A percentile compares a stretch with the other conserved stretches of the same genome.
These are phyloP conservation scores for Mesorhabditis sp. DNA, from an alignment of 2,888 invertebrate species.

Conservation along the genomic window DNA sequence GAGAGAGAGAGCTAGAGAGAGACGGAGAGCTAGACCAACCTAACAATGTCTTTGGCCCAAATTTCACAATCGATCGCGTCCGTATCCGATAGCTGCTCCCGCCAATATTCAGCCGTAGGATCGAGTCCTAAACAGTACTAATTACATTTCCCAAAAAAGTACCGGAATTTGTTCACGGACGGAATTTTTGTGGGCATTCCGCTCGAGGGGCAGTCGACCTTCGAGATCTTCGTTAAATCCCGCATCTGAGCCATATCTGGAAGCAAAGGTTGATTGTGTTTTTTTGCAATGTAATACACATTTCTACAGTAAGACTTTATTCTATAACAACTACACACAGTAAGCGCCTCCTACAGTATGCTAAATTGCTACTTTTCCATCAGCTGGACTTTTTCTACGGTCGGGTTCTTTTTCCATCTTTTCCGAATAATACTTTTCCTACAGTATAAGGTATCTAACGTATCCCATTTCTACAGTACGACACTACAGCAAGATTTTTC, in stretches of 20 bases:
- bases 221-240: conserved; percentile 41
- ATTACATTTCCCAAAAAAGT: not conserved
- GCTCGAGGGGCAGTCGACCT: conserved; percentile 38
- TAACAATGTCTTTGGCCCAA: conserved; percentile 48
- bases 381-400: too few relatives aligned
- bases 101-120: conserved; percentile 54
- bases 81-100: conserved; percentile 53
- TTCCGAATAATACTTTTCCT: not conserved
- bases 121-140: conserved; percentile 33
- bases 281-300: not conserved
- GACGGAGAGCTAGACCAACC: conserved; percentile 13
- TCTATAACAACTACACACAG: not conserved
- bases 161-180: conserved; percentile 25
- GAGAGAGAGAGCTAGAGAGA: too few relatives aligned
- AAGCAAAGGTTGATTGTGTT: not conserved
- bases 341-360: not conserved
- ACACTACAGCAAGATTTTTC: not conserved
- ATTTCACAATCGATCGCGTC: conserved; percentile 49
- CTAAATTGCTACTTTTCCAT: too few relatives aligned
- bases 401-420: too few relatives aligned
- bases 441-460: not conserved
- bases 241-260: conserved; percentile 14
- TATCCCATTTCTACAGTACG: not conserved
- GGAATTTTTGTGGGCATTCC: conserved; percentile 31
- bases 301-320: not conserved